Evolutionary conservation across 2,888 invertebrate genomes (phyloP).

Genomic region (Galerucella calmariensis): DNA sequence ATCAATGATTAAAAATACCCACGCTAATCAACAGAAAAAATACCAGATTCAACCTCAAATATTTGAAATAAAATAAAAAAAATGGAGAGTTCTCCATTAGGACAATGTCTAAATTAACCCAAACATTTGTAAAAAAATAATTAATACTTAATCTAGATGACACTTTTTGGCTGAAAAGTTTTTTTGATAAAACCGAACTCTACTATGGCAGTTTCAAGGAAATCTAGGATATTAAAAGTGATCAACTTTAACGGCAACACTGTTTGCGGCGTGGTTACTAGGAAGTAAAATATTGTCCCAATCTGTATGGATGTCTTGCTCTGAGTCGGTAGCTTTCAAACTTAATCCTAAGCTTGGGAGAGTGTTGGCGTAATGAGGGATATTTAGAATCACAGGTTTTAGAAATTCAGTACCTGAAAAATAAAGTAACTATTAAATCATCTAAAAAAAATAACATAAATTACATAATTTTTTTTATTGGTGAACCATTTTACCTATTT

Average conservation of each 20-base stretch:
- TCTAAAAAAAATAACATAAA: no score
- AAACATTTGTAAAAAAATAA: background rate
- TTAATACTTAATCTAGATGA: background rate
- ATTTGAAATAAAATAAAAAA: no score
- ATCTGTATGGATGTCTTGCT: conserved; percentile 84
- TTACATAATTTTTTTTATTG: no score
- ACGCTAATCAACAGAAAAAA: no score
- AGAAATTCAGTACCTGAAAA: conserved; percentile 80
- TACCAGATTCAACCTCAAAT: no score
- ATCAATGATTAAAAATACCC: no score
- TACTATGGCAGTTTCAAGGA: no score
- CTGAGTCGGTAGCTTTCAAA: conserved; percentile 83
- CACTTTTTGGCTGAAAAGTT: background rate
- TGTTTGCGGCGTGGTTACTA: conserved; percentile 85
- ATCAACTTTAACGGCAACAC: conserved; percentile 90
- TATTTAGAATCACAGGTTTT: conserved; percentile 88
- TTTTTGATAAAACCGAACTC: no score
- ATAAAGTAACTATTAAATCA: conserved; percentile 6
- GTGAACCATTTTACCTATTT: no score
- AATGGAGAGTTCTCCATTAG: no score
- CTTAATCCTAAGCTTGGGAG: conserved; percentile 81
- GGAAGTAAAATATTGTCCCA: conserved; percentile 89
- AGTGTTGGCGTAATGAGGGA: conserved; percentile 88
- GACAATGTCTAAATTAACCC: background rate
- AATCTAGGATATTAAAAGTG: conserved; percentile 73